Percentiles rank a stretch among this genome's conserved stretches.
Conservation (phyloP, 1,140 invertebrate species). For the Pseudomyrmex cubaensis region DNA sequence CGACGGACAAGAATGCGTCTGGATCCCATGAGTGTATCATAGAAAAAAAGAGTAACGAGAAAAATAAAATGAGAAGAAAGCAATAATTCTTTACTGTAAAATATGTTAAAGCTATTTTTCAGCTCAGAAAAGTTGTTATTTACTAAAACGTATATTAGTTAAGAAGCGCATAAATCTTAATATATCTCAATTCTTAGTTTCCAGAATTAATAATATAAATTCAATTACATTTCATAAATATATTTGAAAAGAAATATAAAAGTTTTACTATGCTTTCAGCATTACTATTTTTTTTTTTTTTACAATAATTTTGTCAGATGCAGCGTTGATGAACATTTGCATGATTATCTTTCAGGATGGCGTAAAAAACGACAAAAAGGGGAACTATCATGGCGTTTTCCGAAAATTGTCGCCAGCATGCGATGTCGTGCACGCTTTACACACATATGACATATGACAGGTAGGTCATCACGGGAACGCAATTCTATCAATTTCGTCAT, state of each 20-base stretch:
- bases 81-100: neutral
- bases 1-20: slow-evolving; percentile 39
- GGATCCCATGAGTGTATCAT: neutral
- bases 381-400: slow-evolving; percentile 17
- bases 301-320: slow-evolving; percentile 10
- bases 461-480: slow-evolving; percentile 20
- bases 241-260: neutral
- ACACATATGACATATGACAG: slow-evolving; percentile 29
- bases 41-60: neutral
- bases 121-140: too few relatives aligned
- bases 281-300: neutral
- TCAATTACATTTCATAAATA: neutral
- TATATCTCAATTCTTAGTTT: too few relatives aligned
- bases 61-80: neutral
- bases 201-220: too few relatives aligned
- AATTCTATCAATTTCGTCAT: slow-evolving; percentile 59
- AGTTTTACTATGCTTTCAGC: neutral
- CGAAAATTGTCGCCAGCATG: slow-evolving; percentile 42
- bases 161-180: too few relatives aligned
- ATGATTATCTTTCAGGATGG: slow-evolving; percentile 40
- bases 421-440: slow-evolving; percentile 30
- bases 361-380: neutral
- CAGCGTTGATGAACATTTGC: slow-evolving; percentile 16
- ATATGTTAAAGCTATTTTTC: neutral
- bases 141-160: too few relatives aligned